These are phyloP conservation scores for Tribolium freemani DNA, from an alignment of 2,888 invertebrate genomes.

Conservation along the genomic window DNA sequence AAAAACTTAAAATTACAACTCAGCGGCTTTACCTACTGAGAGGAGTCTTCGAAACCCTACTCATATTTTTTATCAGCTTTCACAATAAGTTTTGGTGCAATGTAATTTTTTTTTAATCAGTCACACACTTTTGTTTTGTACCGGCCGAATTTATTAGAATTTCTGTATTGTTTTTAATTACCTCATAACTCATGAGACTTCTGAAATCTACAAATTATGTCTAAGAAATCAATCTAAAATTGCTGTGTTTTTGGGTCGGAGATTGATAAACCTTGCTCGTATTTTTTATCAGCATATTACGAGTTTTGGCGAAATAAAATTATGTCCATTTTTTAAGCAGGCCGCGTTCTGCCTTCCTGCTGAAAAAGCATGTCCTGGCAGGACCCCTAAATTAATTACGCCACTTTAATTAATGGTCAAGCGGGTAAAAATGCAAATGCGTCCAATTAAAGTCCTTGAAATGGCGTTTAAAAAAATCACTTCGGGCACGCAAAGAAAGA, in stretches of 20 bases:
- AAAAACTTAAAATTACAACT: too few relatives aligned
- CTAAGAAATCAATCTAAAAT: not conserved
- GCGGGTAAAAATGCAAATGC: constrained; percentile 33
- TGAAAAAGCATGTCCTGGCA: not conserved
- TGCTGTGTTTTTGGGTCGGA: not conserved
- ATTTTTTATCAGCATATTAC: not conserved
- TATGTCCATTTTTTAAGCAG: not conserved
- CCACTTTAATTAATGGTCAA: constrained; percentile 27
- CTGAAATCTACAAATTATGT: too few relatives aligned
- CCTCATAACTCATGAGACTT: too few relatives aligned
- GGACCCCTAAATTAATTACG: constrained; percentile 26
- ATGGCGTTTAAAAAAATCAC: constrained; percentile 33
- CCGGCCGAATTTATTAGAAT: too few relatives aligned
- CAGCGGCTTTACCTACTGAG: too few relatives aligned
- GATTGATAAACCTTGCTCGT: not conserved
- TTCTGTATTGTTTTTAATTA: too few relatives aligned
- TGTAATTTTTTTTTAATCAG: too few relatives aligned
- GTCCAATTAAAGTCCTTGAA: constrained; percentile 28
- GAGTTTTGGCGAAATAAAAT: not conserved
- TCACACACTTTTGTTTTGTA: too few relatives aligned
- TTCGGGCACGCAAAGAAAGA: constrained; percentile 27
- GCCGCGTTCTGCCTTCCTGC: not conserved
- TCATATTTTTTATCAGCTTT: too few relatives aligned
- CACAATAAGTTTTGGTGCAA: too few relatives aligned
- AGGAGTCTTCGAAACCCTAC: too few relatives aligned